Evolutionary conservation across 2,797 vertebrate species (phyloP).

Genomic region (Pantherophis alleghaniensis): DNA sequence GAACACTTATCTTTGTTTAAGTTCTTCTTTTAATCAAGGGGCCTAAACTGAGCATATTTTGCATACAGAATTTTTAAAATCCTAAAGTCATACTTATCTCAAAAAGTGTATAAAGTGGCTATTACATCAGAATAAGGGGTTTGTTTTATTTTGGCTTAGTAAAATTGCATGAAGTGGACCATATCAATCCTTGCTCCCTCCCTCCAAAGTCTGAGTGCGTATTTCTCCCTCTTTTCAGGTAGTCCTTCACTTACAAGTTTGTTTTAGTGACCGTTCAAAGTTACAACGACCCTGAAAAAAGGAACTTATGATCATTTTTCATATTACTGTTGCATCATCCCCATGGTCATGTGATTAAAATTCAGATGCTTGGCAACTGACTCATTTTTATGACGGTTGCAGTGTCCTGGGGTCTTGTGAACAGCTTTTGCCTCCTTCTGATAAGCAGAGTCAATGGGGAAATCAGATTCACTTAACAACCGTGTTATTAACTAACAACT

Average conservation of each 20-base stretch:
- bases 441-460: background rate
- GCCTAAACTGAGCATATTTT: background rate
- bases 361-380: background rate
- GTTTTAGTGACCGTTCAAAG: background rate
- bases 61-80: background rate
- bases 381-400: background rate
- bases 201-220: background rate
- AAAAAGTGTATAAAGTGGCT: background rate
- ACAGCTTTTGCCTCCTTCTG: background rate
- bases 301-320: background rate
- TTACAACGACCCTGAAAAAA: background rate
- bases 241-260: background rate
- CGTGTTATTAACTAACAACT: background rate
- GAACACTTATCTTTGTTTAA: background rate
- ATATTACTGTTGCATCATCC: background rate
- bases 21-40: background rate
- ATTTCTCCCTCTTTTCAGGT: background rate
- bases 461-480: background rate
- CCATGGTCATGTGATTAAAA: background rate
- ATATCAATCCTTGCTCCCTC: background rate
- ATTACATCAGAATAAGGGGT: background rate
- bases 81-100: background rate
- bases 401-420: background rate
- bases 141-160: background rate
- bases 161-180: background rate